Evolutionary conservation across 2,113 vertebrate species (phyloP), one percentile per base, ranked within the genome.

Genomic region (Myodes glareolus): DNA sequence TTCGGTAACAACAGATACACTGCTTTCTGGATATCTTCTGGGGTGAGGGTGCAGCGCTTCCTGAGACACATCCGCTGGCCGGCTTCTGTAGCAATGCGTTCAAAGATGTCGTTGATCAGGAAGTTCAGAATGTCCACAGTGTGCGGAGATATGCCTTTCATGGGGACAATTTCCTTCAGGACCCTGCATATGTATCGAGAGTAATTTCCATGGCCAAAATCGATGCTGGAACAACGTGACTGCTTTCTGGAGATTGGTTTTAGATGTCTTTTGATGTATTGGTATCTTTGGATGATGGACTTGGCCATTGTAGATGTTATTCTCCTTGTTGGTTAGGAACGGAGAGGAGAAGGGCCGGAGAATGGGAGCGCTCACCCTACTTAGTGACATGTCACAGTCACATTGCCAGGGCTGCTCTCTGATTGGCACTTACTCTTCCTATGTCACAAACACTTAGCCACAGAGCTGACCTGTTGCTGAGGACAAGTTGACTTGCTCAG

Each of bases 261-360:
- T 91, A 0, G 75, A 21, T 10, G 61, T 82, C 72, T 3, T 85
- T 31, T 94, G 91, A 39, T 55, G 91, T 21, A 2, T 25, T 13
- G 90, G 33, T 13, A 42, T 36, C 16, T 97, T 55, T 25, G 89
- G 58, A 23, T 67, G 95, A 1, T 73, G 77, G 19, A 31, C 73
- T 25, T 92, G 93, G 95, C 95, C 97, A 97, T 98, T 29, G 93
- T 72, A 88, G 97, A 88, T 97, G 95, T 81, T 97, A 68, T 78
- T 76, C 77, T 87, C 77, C 68, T 97, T 61, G 9, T 47, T 58
- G 85, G 76, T 90, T 68, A 55, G 1, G 19, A 36, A 70, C 91
- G 80, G 87, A 94, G 94, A 94, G 63, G 70, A 78, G 85, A 84
- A 95, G 84, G 90, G 88, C 36, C 84, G 14, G 29, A 36, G 68